phyloP scores from a whole-genome alignment of 2,888 invertebrate genomes.

The Biston stratarius region DNA sequence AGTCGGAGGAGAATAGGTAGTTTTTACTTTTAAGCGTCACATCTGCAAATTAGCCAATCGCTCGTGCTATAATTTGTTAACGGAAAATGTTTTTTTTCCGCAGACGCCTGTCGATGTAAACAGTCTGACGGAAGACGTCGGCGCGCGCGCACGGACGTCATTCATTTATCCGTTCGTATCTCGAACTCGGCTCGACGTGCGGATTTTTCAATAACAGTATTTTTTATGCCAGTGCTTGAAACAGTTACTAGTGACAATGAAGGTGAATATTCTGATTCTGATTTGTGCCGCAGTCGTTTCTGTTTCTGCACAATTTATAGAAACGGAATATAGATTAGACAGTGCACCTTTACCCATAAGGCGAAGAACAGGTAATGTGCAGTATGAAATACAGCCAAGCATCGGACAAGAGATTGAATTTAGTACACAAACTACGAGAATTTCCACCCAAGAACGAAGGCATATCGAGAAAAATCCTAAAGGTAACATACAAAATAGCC shows the following conservation, averaged over 20 bases:
- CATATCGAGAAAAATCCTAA: slow-evolving; percentile 21
- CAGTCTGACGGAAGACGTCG: slow-evolving; percentile 27
- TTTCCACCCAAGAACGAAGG: slow-evolving; percentile 22
- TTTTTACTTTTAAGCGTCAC: slow-evolving; percentile 30
- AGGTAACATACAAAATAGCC: slow-evolving; percentile 16
- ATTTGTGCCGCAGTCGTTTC: slow-evolving; percentile 25
- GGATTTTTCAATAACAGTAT: slow-evolving; percentile 9
- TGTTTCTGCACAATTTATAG: slow-evolving; percentile 36
- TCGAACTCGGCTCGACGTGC: background rate
- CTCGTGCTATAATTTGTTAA: slow-evolving; percentile 23
- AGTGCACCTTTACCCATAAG: slow-evolving; percentile 17
- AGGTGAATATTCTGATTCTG: slow-evolving; percentile 6
- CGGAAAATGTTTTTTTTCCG: slow-evolving; percentile 38
- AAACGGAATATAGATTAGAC: slow-evolving; percentile 11
- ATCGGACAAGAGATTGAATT: slow-evolving; percentile 19
- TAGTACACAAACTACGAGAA: slow-evolving; percentile 2
- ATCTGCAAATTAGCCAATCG: slow-evolving; percentile 32
- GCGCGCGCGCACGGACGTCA: slow-evolving; percentile 39
- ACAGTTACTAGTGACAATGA: slow-evolving; percentile 32
- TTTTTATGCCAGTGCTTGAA: slow-evolving; percentile 19
- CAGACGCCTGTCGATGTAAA: slow-evolving; percentile 32
- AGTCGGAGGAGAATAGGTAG: slow-evolving; percentile 14
- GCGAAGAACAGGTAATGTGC: slow-evolving; percentile 10
- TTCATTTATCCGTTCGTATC: slow-evolving; percentile 21
- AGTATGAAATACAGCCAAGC: slow-evolving; percentile 31